A percentile compares a stretch with the other conserved stretches of the same genome.
Conservation (phyloP, 2,797 vertebrate species). For the Cyclopterus lumpus region DNA sequence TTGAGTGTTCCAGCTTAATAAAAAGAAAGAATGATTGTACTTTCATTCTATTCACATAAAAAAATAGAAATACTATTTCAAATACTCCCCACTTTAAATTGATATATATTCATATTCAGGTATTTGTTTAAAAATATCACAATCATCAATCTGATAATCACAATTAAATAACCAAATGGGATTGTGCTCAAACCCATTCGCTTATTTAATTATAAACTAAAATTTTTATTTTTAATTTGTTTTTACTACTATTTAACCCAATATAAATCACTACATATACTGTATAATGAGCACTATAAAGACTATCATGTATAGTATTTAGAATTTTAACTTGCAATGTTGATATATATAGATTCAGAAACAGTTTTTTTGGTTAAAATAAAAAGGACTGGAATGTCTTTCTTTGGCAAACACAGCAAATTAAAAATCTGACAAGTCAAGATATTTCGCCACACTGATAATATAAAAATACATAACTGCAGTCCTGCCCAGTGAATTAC, state of each 20-base stretch:
- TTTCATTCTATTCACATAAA: neutral
- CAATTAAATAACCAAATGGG: too few species aligned
- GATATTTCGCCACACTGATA: neutral
- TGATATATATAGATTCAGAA: too few species aligned
- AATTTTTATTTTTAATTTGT: too few species aligned
- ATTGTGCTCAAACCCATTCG: neutral
- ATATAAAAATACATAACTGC: neutral
- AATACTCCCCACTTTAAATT: neutral
- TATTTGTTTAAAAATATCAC: conserved; percentile 2
- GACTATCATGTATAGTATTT: neutral
- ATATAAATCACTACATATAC: neutral
- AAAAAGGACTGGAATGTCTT: neutral
- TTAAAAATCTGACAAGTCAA: neutral
- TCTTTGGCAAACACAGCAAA: neutral
- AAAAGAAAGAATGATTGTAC: neutral
- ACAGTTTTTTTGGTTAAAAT: neutral
- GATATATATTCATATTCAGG: neutral
- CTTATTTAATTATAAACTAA: neutral
- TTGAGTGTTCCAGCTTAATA: neutral
- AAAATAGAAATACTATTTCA: conserved; percentile 3
- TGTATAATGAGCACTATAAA: neutral
- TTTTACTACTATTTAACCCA: neutral
- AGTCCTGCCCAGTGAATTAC: neutral
- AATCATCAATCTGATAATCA: neutral
- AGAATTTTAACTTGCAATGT: neutral